Evolutionary conservation across 2,888 invertebrate genomes (phyloP), one percentile per base, ranked within the genome.

Genomic region (Hymenopus coronatus): DNA sequence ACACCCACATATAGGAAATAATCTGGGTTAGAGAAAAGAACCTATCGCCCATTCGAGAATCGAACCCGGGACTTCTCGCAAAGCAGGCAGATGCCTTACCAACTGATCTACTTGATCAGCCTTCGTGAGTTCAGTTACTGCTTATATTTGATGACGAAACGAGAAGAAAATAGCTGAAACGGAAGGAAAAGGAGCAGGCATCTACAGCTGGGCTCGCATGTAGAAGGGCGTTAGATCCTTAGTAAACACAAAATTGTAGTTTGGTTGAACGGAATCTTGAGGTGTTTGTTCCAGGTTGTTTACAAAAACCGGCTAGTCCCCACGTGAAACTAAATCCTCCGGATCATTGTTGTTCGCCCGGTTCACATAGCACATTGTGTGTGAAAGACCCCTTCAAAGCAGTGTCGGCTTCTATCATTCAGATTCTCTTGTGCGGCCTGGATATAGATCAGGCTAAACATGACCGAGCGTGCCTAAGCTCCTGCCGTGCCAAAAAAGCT

Each of bases 401-500:
- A 25, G 54, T 70, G 54, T 70, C 54, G 54, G 54, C 54, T 20
- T 20, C 54, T 20, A 25, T 70, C 54, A 70, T 70, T 70, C 54
- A 70, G 15, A 20, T 70, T 70, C 54, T 70, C 54, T 70, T 70
- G 54, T 70, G 54, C 20, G 54, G 54, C 54, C 20, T 70, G 85
- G 46, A 30, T 46, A 85, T 85, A 85, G n/a, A 85, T 85, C 85
- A 85, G 85, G 85, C 40, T 85, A 54, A 46, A 28, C 30, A 84
- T 84, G 27, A 84, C 30, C 25, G 3, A 27, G 85, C 85, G 46
- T 85, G 85, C 54, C 85, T 46, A 46, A 46, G 84, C 85, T 40
- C 14, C 15, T 12, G 46, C 85, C 46, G 28, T 46, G 83, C 83
- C 83, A 83, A 83, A 83, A 15, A 70, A 70, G 20, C 54, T 70